Evolutionary conservation across 2,113 vertebrate species (phyloP).

Genomic region (Cariama cristata): DNA sequence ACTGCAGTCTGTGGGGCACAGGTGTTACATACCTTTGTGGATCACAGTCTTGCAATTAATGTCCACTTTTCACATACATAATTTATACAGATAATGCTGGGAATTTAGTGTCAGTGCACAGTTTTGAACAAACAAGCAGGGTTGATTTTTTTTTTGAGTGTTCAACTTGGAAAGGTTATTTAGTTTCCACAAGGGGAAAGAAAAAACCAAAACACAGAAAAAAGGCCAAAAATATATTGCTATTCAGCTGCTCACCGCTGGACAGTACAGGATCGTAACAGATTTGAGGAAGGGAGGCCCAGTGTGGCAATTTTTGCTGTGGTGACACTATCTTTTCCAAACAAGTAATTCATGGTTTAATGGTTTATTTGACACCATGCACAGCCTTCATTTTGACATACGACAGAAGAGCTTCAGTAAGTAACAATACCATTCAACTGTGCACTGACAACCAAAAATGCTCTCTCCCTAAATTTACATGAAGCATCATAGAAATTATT

Average conservation of each 20-base stretch:
- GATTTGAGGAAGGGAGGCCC: background rate
- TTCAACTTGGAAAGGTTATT: background rate
- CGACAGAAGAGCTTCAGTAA: background rate
- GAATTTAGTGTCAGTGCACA: background rate
- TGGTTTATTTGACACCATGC: background rate
- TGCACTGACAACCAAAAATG: background rate
- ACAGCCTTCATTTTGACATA: background rate
- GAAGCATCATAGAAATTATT: background rate
- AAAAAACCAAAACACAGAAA: background rate
- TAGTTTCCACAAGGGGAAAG: background rate
- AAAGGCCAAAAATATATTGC: background rate
- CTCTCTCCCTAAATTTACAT: background rate
- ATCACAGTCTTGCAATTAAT: background rate
- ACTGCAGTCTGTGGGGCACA: background rate
- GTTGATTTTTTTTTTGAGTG: rapidly evolving
- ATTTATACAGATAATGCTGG: background rate
- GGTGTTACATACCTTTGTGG: background rate
- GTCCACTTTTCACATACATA: background rate
- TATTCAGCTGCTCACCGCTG: background rate
- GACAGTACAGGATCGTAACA: background rate
- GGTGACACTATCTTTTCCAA: background rate
- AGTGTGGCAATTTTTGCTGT: background rate
- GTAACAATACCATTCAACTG: background rate
- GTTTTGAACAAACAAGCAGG: background rate
- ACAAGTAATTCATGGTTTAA: background rate